Evolutionary conservation across 2,888 invertebrate species (phyloP).

Genomic region (Sphaerophoria rueppellii): DNA sequence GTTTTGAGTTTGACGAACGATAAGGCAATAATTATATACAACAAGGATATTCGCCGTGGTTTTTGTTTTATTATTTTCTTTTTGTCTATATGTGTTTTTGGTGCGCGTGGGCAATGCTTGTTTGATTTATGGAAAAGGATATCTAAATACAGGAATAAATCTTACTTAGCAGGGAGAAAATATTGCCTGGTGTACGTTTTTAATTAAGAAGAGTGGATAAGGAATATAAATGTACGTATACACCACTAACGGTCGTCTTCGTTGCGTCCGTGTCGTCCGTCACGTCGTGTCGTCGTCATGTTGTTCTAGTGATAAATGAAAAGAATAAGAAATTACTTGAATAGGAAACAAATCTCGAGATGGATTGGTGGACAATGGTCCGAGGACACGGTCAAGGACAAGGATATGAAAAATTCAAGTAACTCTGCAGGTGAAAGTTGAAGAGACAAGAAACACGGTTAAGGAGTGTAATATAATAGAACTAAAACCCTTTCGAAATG

Average conservation of each 20-base stretch:
- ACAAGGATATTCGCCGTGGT: constrained; percentile 15
- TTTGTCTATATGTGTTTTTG: neutral
- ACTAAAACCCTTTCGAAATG: too few species aligned
- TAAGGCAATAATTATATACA: constrained; percentile 55
- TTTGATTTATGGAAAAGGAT: constrained; percentile 63
- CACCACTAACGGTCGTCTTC: neutral
- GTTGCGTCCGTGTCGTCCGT: too few species aligned
- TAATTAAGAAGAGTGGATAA: constrained; percentile 63
- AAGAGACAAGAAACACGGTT: too few species aligned
- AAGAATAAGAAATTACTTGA: neutral
- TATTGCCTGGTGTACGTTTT: constrained; percentile 49
- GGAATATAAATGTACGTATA: neutral
- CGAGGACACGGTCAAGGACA: constrained; percentile 23
- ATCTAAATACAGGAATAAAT: constrained; percentile 60
- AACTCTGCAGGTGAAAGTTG: neutral
- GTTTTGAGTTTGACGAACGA: constrained; percentile 31
- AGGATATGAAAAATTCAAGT: neutral
- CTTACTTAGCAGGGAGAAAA: constrained; percentile 36
- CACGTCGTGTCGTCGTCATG: too few species aligned
- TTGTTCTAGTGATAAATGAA: neutral
- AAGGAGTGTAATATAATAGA: too few species aligned
- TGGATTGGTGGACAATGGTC: constrained; percentile 25
- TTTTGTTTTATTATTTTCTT: neutral
- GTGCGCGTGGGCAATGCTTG: constrained; percentile 19
- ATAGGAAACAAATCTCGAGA: constrained; percentile 8